Percentiles rank a stretch among this genome's conserved stretches.
phyloP scores from a whole-genome alignment of 2,888 invertebrate species.

The Eumacrocentrus americanus region DNA sequence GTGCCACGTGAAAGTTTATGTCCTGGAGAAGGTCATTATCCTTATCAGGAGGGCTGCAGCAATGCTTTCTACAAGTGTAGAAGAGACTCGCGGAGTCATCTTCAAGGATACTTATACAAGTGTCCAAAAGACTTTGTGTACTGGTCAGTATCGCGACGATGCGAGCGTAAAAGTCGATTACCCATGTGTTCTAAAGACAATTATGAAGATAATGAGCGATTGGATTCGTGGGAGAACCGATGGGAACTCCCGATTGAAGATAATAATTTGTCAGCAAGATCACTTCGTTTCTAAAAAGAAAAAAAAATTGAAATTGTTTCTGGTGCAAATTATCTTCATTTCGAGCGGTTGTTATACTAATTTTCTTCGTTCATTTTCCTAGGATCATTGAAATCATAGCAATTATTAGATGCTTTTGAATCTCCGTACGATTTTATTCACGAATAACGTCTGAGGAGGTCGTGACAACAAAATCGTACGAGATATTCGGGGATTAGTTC shows the following conservation, averaged over 20 bases:
- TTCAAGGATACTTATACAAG: conserved; percentile 75
- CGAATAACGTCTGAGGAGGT: too few species aligned
- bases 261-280: conserved; percentile 48
- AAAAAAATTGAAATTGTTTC: not conserved
- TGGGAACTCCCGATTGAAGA: conserved; percentile 52
- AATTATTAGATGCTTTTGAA: too few species aligned
- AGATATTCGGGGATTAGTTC: not conserved
- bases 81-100: conserved; percentile 61
- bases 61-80: conserved; percentile 76
- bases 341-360: not conserved
- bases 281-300: conserved; percentile 36
- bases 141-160: conserved; percentile 79
- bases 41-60: conserved; percentile 74
- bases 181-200: conserved; percentile 64
- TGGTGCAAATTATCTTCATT: not conserved
- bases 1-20: conserved; percentile 69
- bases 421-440: not conserved
- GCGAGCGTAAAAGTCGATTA: conserved; percentile 71
- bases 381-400: not conserved
- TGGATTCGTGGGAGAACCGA: conserved; percentile 40
- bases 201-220: conserved; percentile 38
- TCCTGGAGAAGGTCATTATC: conserved; percentile 72
- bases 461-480: conserved; percentile 1
- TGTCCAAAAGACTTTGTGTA: conserved; percentile 79
- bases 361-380: not conserved